Percentiles rank a stretch among this genome's conserved stretches.
Conservation (phyloP, 2,888 invertebrate genomes). For the Acleris holmiana region DNA sequence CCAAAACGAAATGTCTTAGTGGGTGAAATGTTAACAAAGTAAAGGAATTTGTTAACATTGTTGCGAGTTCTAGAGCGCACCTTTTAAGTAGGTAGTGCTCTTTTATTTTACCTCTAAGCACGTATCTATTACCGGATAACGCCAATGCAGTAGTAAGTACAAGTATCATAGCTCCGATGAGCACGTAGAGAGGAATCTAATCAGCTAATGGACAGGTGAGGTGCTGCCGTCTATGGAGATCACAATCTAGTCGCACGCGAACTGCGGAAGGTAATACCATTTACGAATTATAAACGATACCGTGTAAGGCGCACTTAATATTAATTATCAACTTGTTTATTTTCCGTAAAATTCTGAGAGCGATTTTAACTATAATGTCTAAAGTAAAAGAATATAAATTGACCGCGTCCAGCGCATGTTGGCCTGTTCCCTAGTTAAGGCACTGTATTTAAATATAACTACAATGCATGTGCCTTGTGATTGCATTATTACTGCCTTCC, state of each 20-base stretch:
- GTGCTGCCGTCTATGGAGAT: constrained; percentile 58
- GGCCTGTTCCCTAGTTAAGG: background rate
- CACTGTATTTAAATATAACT: constrained; percentile 54
- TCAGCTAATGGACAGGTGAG: constrained; percentile 70
- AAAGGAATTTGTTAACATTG: no score
- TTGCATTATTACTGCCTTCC: constrained; percentile 53
- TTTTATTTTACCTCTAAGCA: constrained; percentile 4
- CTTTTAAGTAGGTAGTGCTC: background rate
- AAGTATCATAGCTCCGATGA: constrained; percentile 11
- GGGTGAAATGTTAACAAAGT: background rate
- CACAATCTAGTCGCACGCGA: constrained; percentile 55
- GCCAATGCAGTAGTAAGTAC: constrained; percentile 7
- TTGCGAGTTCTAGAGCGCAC: no score
- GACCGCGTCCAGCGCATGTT: background rate
- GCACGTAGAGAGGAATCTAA: constrained; percentile 62
- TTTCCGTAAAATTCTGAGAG: no score
- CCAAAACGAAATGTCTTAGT: constrained; percentile 11
- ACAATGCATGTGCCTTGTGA: constrained; percentile 63
- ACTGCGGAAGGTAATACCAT: constrained; percentile 9
- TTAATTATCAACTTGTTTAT: background rate
- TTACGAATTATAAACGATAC: background rate
- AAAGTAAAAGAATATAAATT: background rate
- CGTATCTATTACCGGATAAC: constrained; percentile 14
- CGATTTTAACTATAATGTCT: no score
- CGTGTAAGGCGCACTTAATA: background rate